Evolutionary conservation across 2,888 invertebrate species (phyloP), one percentile per base, ranked within the genome.

Genomic region (Drosophila fulvimacula): DNA sequence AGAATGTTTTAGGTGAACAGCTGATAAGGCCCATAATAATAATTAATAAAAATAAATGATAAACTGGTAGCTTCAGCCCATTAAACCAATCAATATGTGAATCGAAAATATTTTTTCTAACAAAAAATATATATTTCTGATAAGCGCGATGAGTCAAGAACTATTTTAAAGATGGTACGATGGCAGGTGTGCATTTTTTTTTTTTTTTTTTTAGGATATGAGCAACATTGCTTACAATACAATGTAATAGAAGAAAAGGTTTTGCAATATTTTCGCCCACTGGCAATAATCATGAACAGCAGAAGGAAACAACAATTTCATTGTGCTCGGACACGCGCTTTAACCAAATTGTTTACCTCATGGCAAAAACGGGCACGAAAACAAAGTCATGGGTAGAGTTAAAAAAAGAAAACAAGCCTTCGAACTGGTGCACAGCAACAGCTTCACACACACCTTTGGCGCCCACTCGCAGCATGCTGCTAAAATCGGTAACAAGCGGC

Each of bases 321-420:
- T 42, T 46, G 49, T 19, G 27, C 38, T 9, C 36, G 62, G 78
- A 64, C 83, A 82, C 80, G 88, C 82, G 85, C 73, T 69, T 62
- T 55, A 76, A 73, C 68, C 80, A 76, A 85, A 73, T 68, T 83
- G 88, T 83, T 88, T 83, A 83, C 88, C 56, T 19, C 69, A 36
- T 30, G 46, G n/a, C 61, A 58, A n/a, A 36, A 52, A 39, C 44
- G 62, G 27, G 53, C 44, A 73, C 57, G 77, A 83, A 76, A 87
- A 84, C 80, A 82, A 79, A 79, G 81, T 82, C 81, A 78, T 64
- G 63, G 55, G 68, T 38, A 72, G 59, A 42, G 42, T 42, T 30
- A 61, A 46, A 41, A 19, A 15, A 39, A 13, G 10, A 38, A 41
- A 39, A 41, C 30, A 32, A 48, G 11, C 46, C 46, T 24, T 24